Conservation (phyloP, 1,140 invertebrate species). For the Pseudomyrmex concolor region DNA sequence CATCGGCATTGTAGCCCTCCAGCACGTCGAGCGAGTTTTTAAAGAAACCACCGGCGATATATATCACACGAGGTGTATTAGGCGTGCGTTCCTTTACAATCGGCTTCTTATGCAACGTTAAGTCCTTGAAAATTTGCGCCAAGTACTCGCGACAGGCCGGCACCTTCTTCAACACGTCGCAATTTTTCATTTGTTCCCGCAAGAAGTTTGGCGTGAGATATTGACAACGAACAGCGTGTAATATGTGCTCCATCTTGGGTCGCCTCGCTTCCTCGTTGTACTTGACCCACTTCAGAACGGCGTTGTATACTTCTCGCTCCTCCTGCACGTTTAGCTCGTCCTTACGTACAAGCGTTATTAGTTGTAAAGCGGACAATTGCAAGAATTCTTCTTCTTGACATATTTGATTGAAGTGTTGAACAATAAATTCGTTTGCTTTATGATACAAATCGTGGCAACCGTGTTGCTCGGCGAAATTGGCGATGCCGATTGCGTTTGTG, state of each 20-base stretch:
- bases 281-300: slow-evolving; percentile 95
- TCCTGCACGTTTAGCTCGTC: slow-evolving; percentile 96
- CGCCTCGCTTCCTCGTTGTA: slow-evolving; percentile 93
- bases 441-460: slow-evolving; percentile 93
- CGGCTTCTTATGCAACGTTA: slow-evolving; percentile 93
- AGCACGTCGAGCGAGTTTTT: slow-evolving; percentile 93
- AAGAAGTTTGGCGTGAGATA: slow-evolving; percentile 95
- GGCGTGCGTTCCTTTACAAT: slow-evolving; percentile 92
- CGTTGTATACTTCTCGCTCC: slow-evolving; percentile 96
- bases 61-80: slow-evolving; percentile 94
- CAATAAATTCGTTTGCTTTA: slow-evolving; percentile 95
- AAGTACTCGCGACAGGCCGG: slow-evolving; percentile 96
- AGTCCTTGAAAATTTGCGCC: slow-evolving; percentile 94
- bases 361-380: slow-evolving; percentile 91
- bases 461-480: slow-evolving; percentile 96
- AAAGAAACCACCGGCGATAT: slow-evolving; percentile 95
- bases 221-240: slow-evolving; percentile 95
- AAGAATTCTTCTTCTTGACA: slow-evolving; percentile 96
- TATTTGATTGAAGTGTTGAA: slow-evolving; percentile 95
- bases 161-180: slow-evolving; percentile 93
- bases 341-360: slow-evolving; percentile 92
- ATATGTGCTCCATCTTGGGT: slow-evolving; percentile 93
- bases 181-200: slow-evolving; percentile 96
- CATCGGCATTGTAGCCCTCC: slow-evolving; percentile 94
- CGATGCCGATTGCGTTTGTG: slow-evolving; percentile 97